Percentiles rank a stretch among this genome's conserved stretches.
These are phyloP conservation scores for Dione juno DNA, from an alignment of 2,888 invertebrate genomes.

Conservation along the genomic window DNA sequence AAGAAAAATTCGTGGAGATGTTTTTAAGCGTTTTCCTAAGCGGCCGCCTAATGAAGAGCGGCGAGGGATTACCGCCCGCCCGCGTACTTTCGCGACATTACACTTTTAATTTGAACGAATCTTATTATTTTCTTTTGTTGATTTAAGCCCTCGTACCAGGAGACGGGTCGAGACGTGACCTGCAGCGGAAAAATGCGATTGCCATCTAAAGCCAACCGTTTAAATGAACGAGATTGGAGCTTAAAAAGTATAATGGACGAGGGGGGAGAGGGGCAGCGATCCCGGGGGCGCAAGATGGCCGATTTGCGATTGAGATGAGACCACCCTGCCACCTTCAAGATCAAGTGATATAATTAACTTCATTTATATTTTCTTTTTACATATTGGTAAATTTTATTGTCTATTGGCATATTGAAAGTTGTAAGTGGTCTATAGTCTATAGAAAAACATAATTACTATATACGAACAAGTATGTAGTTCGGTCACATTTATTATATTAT, in stretches of 20 bases:
- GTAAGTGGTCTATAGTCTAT: too few species aligned
- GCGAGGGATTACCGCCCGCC: conserved; percentile 69
- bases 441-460: too few species aligned
- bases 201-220: conserved; percentile 88
- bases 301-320: conserved; percentile 84
- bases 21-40: conserved; percentile 70
- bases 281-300: conserved; percentile 82
- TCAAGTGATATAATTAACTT: conserved; percentile 82
- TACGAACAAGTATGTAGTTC: too few species aligned
- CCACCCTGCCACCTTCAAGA: conserved; percentile 70
- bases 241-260: conserved; percentile 88
- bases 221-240: conserved; percentile 88
- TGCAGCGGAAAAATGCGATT: conserved; percentile 88
- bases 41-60: conserved; percentile 77
- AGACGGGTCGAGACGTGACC: conserved; percentile 86
- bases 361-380: conserved; percentile 44
- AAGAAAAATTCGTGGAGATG: conserved; percentile 80
- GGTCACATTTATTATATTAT: too few species aligned
- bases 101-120: conserved; percentile 90
- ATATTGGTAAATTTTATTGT: too few species aligned
- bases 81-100: conserved; percentile 82
- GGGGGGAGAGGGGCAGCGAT: conserved; percentile 79
- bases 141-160: conserved; percentile 85
- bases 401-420: too few species aligned
- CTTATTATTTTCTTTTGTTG: conserved; percentile 88